These are phyloP conservation scores for Ptychodera flava DNA, from an alignment of 35 echinoderm and acorn worm species.

Conservation along the genomic window DNA sequence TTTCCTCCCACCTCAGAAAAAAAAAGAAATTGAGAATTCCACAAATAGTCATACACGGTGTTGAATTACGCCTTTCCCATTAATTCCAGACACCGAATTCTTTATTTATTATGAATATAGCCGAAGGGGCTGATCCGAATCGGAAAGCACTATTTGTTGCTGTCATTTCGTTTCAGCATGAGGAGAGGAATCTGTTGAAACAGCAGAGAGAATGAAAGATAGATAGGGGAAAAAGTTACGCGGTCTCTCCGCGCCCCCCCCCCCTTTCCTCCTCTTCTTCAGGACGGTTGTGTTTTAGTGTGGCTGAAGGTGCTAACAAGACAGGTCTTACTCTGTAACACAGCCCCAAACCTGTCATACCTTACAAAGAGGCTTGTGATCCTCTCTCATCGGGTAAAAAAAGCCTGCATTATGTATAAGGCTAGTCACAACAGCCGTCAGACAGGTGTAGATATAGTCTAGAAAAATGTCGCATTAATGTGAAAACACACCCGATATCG, in stretches of 20 bases:
- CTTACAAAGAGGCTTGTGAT: too few relatives aligned
- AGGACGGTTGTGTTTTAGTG: neutral
- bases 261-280: neutral
- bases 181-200: neutral
- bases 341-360: too few relatives aligned
- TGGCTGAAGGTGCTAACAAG: neutral
- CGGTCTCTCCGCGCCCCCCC: neutral
- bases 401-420: neutral
- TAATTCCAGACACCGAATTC: neutral
- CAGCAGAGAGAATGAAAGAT: too few relatives aligned
- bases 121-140: neutral
- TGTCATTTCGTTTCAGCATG: neutral
- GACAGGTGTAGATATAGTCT: too few relatives aligned
- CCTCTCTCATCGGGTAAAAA: too few relatives aligned
- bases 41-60: neutral
- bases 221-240: neutral
- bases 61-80: neutral
- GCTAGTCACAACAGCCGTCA: neutral
- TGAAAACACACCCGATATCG: too few relatives aligned
- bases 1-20: too few relatives aligned
- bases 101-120: neutral
- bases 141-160: neutral
- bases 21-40: neutral
- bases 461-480: too few relatives aligned
- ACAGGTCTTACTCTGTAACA: too few relatives aligned